Evolutionary conservation across 1,140 invertebrate species (phyloP).

Genomic region (Cydia splendana): DNA sequence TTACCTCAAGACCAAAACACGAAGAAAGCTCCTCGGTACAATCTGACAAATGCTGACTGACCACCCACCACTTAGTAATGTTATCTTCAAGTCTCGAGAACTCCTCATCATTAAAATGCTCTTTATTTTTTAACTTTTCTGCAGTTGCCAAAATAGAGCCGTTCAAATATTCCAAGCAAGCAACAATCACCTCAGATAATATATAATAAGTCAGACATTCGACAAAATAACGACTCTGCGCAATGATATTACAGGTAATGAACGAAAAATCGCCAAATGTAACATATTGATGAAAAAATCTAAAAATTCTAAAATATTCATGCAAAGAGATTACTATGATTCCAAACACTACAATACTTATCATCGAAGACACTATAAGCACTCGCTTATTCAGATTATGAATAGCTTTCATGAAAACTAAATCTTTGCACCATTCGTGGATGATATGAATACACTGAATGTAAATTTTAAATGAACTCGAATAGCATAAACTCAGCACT

Average conservation of each 20-base stretch:
- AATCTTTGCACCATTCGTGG: not conserved
- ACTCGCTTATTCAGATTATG: not conserved
- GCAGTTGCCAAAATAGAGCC: not conserved
- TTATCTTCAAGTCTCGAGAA: not conserved
- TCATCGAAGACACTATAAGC: not conserved
- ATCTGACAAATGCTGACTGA: not conserved
- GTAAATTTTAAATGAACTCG: not conserved
- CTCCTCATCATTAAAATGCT: not conserved
- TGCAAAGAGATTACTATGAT: not conserved
- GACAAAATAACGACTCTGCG: not conserved
- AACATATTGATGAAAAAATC: not conserved
- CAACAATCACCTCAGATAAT: not conserved
- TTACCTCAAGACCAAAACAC: constrained; percentile 1
- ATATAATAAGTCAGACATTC: not conserved
- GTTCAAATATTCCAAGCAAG: constrained; percentile 3
- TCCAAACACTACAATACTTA: not conserved
- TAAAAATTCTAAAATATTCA: not conserved
- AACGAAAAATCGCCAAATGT: not conserved
- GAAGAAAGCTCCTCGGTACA: not conserved
- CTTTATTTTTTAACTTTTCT: not conserved
- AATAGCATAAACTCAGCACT: not conserved
- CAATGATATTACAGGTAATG: not conserved
- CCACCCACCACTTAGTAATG: not conserved
- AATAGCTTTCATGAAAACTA: not conserved
- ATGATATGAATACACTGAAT: not conserved